Base-by-base conservation (phyloP, 2,797 vertebrate species). In the Ambastaia sidthimunki region DNA sequence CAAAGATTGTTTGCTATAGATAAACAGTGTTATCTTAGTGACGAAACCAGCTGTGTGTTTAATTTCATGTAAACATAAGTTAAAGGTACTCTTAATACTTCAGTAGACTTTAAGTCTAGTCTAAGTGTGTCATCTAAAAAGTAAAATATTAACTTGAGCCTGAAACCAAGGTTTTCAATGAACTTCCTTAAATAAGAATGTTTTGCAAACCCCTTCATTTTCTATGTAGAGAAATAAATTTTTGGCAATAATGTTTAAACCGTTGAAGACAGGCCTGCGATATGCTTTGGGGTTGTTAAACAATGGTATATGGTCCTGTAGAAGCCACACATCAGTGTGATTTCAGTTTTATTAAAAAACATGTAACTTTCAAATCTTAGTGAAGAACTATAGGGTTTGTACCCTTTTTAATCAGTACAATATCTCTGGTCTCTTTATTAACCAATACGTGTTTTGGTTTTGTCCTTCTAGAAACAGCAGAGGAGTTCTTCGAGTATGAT, bases 401-500 rank as follows among this genome's bases (percentile, higher is more conserved):
- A 28, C 28, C 28, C 28, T 4, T 37, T n/a, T 50, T 18, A 52
- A n/a, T 52, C 18, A n/a, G 23, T 31, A 15, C 3, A 11, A n/a
- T 28, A 34, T 66, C 13, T 28, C 7, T 65, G 25, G 12, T 50
- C 13, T 6, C 48, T 15, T 4, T 48, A 12, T 19, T 18, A 54
- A 63, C 18, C 12, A 6, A 15, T 13, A 2, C 11, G 11, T 59
- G 16, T 52, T n/a, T 74, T 7, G 10, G 6, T 59, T 68, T 25
- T 71, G 9, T 62, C 2, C 57, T 21, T 66, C 9, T 84, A 99
- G 98, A 99, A 91, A 93, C 94, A 55, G 89, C 95, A 18, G 97
- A 98, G 92, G 97, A 99, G 88, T 99, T 97, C 90, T 99, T 98
- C 41, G 98, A 99, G 90, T 99, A 98, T 0, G 97, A 99, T 66